These are phyloP conservation scores for Drosophila eohydei DNA, from an alignment of 2,888 invertebrate species.

Conservation along the genomic window DNA sequence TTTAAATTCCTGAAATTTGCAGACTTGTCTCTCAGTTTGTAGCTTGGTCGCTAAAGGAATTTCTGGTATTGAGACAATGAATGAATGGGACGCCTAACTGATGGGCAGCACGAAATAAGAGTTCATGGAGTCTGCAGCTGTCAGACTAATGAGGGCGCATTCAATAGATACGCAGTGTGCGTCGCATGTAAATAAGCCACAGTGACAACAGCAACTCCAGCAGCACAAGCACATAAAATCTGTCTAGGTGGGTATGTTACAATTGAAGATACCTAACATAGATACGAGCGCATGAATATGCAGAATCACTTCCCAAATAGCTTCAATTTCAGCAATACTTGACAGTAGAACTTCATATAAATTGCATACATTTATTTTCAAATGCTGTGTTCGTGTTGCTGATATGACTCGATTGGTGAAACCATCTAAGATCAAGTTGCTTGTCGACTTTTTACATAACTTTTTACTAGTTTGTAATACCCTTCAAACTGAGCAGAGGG, in stretches of 20 bases:
- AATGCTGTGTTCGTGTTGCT: neutral
- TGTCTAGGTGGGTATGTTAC: conserved; percentile 2
- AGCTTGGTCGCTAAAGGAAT: neutral
- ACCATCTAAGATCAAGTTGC: no score
- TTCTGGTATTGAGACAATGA: conserved; percentile 10
- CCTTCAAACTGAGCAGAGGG: neutral
- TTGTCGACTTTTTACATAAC: neutral
- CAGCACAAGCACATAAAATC: conserved; percentile 13
- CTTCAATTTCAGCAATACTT: neutral
- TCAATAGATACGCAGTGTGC: conserved; percentile 37
- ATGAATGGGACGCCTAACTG: conserved; percentile 45
- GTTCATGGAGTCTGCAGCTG: conserved; percentile 12
- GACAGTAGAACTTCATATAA: neutral
- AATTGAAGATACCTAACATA: neutral
- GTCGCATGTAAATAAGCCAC: conserved; percentile 34
- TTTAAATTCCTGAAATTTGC: neutral
- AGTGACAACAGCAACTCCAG: neutral
- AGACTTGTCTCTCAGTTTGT: neutral
- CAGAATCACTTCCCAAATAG: neutral
- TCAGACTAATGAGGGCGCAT: conserved; percentile 60
- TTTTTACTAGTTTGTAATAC: neutral
- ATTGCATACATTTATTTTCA: neutral
- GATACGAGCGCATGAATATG: neutral
- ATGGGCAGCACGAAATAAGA: conserved; percentile 29
- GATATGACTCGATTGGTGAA: neutral